Evolutionary conservation across 2,888 invertebrate species (phyloP), one percentile per base, ranked within the genome.

Genomic region (Pyrochroa serraticornis): DNA sequence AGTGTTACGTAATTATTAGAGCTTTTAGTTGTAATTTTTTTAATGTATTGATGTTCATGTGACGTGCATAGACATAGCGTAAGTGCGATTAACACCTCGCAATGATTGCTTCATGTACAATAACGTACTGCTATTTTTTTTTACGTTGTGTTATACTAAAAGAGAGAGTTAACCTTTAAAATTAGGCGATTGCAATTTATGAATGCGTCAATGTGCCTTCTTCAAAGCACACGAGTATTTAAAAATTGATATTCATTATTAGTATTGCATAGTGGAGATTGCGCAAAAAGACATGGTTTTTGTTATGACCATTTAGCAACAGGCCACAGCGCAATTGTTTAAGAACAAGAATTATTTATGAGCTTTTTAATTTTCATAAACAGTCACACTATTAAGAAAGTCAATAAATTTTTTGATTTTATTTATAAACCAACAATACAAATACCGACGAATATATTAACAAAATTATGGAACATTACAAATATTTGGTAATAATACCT

Each of bases 401-500:
- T 38, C 45, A 57, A 57, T 57, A 57, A 57, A 50, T 57, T 45
- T n/a, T n/a, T n/a, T n/a, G n/a, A 42, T 9, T 42, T 32, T 10
- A 42, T 57, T 57, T 50, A 50, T 57, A 50, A 30, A 50, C 44
- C 56, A 57, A 57, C 50, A 50, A 57, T 37, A 57, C 39, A 50
- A 56, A 50, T 39, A 44, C 41, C 47, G 42, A 12, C 35, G 30
- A 46, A 47, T 22, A 14, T 7, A 48, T 42, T 49, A 56, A 56
- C 55, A 44, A 56, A 47, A 10, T 3, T 13, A 33, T 10, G 7
- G 30, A 35, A 44, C 22, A 42, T 39, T 48, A 42, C 13, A 36
- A 43, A 49, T 55, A 55, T 55, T 55, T 55, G 55, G 49, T 55
- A 55, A 49, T 49, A 50, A 48, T 36, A 49, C 43, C 39, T 46